Conservation (phyloP, 2,888 invertebrate species). For the Carcina quercana region DNA sequence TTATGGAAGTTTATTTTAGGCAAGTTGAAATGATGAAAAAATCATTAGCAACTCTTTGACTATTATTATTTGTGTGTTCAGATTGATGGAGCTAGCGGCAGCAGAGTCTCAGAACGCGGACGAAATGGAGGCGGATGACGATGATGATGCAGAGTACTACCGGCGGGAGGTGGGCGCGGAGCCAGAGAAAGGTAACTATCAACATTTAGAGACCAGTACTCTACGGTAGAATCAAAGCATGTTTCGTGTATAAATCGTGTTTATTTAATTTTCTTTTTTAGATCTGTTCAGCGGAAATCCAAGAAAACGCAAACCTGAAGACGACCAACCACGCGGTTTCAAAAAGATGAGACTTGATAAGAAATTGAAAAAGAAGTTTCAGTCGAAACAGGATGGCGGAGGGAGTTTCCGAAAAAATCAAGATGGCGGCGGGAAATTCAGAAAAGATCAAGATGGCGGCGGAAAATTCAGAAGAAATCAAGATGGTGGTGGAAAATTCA, state of each 20-base stretch:
- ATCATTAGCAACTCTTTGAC: too few relatives aligned
- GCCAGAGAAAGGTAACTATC: constrained; percentile 86
- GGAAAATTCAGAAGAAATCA: constrained; percentile 16
- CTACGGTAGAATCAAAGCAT: too few relatives aligned
- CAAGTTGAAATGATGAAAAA: too few relatives aligned
- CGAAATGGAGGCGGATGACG: constrained; percentile 80
- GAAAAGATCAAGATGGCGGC: constrained; percentile 24
- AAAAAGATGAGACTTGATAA: constrained; percentile 63
- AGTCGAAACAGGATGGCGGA: constrained; percentile 28
- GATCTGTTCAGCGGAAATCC: constrained; percentile 52
- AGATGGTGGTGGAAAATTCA: constrained; percentile 25
- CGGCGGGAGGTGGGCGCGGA: constrained; percentile 90
- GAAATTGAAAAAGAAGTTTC: constrained; percentile 52
- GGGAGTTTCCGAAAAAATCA: constrained; percentile 25
- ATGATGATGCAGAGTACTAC: constrained; percentile 80
- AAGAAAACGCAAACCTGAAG: constrained; percentile 49
- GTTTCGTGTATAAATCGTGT: not conserved
- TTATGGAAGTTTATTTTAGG: not conserved
- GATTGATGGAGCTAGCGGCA: constrained; percentile 67
- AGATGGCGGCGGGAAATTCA: constrained; percentile 19
- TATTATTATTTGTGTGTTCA: constrained; percentile 17
- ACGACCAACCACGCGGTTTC: constrained; percentile 49
- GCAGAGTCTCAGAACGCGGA: constrained; percentile 66
- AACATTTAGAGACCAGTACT: too few relatives aligned
- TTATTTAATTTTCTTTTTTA: constrained; percentile 21